Evolutionary conservation across 2,113 vertebrate genomes (phyloP).

Genomic region (Amblyornis subalaris): DNA sequence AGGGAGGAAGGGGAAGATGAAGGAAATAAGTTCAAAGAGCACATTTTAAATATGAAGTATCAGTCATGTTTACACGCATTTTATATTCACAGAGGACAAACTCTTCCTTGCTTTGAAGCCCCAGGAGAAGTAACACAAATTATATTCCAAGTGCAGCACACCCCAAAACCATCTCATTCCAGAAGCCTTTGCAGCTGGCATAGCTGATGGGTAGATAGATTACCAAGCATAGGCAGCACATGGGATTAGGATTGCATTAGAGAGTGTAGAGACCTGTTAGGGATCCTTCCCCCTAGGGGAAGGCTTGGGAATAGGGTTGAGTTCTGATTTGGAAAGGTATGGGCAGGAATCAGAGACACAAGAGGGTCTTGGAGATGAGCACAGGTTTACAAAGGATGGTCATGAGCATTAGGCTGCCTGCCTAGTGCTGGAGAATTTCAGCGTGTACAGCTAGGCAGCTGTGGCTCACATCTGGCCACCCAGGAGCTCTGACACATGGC

Average conservation of each 20-base stretch:
- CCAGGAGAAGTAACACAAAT: background rate
- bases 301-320: background rate
- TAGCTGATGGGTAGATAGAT: background rate
- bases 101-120: background rate
- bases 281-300: background rate
- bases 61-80: background rate
- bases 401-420: accelerated
- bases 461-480: background rate
- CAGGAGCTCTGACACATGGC: background rate
- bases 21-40: background rate
- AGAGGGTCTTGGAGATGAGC: background rate
- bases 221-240: background rate
- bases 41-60: background rate
- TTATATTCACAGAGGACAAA: background rate
- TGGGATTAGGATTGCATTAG: background rate
- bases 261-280: background rate
- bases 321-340: background rate
- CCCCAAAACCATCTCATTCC: background rate
- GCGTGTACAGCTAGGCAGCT: background rate
- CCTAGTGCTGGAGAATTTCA: background rate
- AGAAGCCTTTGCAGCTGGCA: background rate
- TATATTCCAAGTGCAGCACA: background rate
- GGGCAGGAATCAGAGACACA: background rate
- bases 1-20: background rate
- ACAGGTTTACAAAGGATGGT: background rate